phyloP scores from a whole-genome alignment of 2,113 vertebrate species.

The Trochalopteron elliotii region DNA sequence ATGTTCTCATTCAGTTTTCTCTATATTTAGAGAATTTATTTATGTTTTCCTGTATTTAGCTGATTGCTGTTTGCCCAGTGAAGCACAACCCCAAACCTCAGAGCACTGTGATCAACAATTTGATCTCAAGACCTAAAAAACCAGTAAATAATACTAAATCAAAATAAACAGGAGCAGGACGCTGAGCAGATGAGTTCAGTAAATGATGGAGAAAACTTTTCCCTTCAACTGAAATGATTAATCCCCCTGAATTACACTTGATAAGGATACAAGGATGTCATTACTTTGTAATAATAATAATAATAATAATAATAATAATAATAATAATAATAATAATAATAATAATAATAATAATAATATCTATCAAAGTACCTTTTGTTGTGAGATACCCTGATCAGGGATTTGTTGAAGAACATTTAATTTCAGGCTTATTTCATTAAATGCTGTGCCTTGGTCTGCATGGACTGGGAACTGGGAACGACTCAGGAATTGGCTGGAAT shows the following conservation, averaged over 20 bases:
- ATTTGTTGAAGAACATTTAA: slow-evolving; percentile 17
- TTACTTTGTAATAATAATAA: background rate
- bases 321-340: background rate
- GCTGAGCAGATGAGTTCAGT: background rate
- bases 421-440: background rate
- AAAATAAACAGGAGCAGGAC: background rate
- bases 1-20: background rate
- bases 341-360: too few relatives aligned
- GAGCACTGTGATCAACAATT: background rate
- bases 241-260: background rate
- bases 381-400: background rate
- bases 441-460: background rate
- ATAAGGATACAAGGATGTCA: background rate
- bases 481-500: background rate
- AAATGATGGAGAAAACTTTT: background rate
- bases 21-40: background rate
- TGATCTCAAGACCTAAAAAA: background rate
- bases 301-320: background rate
- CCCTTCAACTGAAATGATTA: background rate
- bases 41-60: background rate
- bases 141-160: background rate
- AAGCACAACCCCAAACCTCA: background rate
- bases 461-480: background rate
- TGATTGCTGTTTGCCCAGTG: background rate
- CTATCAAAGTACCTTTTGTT: background rate